Conservation (phyloP, 2,113 vertebrate species). For the Pseudonaja textilis region DNA sequence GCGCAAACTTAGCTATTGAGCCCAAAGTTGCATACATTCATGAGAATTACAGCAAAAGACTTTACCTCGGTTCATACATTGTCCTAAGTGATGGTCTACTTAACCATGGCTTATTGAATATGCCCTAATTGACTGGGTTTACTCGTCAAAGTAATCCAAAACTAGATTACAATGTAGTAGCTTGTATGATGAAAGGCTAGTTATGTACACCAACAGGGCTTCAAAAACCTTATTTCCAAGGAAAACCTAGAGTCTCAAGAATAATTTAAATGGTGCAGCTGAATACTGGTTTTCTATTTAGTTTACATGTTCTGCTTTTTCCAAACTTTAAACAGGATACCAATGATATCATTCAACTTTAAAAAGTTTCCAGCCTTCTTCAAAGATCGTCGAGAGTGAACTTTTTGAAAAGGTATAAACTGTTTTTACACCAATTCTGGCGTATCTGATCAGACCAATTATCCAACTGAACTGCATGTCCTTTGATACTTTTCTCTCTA, state of each 20-base stretch:
- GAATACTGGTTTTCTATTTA: neutral
- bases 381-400: neutral
- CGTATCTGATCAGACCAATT: neutral
- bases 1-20: neutral
- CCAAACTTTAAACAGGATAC: neutral
- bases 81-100: too few relatives aligned
- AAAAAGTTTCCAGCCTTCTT: neutral
- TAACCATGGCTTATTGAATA: too few relatives aligned
- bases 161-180: neutral
- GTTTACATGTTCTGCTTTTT: neutral
- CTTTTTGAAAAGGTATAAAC: neutral
- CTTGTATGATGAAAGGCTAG: neutral
- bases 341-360: neutral
- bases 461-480: neutral
- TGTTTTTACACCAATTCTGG: neutral
- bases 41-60: neutral
- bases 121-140: neutral
- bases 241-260: neutral
- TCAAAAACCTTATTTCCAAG: neutral
- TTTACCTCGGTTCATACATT: neutral
- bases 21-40: neutral
- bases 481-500: conserved; percentile 7
- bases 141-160: neutral
- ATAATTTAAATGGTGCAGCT: neutral
- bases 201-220: neutral